Base-by-base conservation (phyloP, 1,140 invertebrate genomes). In the Zaprionus inermis region DNA sequence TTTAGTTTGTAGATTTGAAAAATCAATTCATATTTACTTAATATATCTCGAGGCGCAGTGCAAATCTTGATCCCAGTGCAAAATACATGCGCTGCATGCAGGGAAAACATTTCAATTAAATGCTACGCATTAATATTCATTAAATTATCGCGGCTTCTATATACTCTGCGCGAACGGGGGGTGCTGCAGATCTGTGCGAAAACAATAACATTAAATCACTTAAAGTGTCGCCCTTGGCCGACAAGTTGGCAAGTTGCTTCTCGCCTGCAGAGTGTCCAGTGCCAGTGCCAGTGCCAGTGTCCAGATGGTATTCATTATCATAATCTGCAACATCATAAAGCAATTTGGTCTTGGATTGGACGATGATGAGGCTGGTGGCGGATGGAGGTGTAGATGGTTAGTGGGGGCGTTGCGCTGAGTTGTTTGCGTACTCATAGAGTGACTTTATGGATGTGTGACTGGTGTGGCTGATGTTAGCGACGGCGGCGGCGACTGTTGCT, bases 201-300 rank as follows among this genome's bases (percentile, higher is more conserved):
- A 80, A 84, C 80, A 81, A 91, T 88, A 81, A 90, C 82, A 90
- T 91, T 91, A 91, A 91, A 91, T 91, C 90, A 91, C 90, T 91
- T 91, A 86, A 91, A 91, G 86, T 91, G 90, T 91, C 90, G 79
- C 78, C 81, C 81, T 81, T 78, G 76, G 61, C 63, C 54, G 59
- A 1, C 41, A 41, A 56, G 64, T 22, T 58, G 49, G 36, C 44
- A 44, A 44, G n/a, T 16, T 44, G 24, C 24, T 5, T 28, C 41
- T 46, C 44, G 44, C 51, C 65, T 80, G 78, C 78, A 51, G 68
- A 89, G 73, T 82, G 84, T 89, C 72, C 78, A 91, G 77, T 76
- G 77, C 84, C 83, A 91, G 75, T 73, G 79, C 84, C 80, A 41
- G 38, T 41, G 38, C 38, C 38, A 41, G 38, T 44, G 65, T 77